Evolutionary conservation across 2,113 vertebrate genomes (phyloP).

Genomic region (Ramphastos sulfuratus): DNA sequence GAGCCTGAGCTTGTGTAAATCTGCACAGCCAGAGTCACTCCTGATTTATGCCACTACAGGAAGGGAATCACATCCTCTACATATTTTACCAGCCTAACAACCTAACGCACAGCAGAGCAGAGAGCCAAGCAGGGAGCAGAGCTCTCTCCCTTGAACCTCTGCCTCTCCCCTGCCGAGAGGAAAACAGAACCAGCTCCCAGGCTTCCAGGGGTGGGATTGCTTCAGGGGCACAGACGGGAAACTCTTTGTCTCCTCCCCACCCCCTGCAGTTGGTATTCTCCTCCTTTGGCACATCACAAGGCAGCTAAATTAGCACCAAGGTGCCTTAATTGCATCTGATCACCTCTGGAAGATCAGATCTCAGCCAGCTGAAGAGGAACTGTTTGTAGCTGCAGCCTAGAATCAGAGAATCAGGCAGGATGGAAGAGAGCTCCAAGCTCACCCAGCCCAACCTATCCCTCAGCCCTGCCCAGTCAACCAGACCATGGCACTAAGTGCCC

Average conservation of each 20-base stretch:
- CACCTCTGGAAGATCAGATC: neutral
- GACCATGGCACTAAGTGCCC: too few relatives aligned
- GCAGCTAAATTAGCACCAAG: neutral
- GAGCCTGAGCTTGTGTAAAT: slow-evolving; percentile 48
- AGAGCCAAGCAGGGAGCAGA: neutral
- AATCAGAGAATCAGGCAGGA: too few relatives aligned
- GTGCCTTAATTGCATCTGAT: neutral
- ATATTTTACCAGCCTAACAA: slow-evolving; percentile 52
- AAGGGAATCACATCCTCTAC: slow-evolving; percentile 27
- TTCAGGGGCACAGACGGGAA: slow-evolving; percentile 34
- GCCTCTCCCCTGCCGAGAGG: slow-evolving; percentile 9
- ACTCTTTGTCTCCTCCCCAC: neutral
- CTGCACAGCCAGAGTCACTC: neutral
- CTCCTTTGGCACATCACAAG: neutral
- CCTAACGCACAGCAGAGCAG: neutral
- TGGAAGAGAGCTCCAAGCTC: too few relatives aligned
- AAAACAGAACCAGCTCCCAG: slow-evolving; percentile 35
- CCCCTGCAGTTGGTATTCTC: neutral
- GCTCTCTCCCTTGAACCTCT: neutral
- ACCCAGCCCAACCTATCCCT: too few relatives aligned
- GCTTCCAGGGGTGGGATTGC: neutral
- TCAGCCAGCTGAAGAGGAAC: neutral
- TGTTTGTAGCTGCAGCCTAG: neutral
- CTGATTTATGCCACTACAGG: slow-evolving; percentile 43
- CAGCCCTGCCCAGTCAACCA: too few relatives aligned